phyloP scores from a whole-genome alignment of 2,113 vertebrate species.

The Nannobrachium achirus region DNA sequence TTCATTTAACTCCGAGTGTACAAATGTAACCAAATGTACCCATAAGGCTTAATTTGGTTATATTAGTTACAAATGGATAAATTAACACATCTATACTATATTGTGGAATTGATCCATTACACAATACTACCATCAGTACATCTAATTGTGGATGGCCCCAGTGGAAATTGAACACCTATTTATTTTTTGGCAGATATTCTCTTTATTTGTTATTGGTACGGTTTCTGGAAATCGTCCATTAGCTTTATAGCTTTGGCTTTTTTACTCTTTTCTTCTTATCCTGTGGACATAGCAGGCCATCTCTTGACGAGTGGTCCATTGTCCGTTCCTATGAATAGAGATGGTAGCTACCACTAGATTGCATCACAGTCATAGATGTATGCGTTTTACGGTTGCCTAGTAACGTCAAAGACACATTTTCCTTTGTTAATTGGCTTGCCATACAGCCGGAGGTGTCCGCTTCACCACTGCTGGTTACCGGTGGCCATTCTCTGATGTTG shows the following conservation, averaged over 20 bases:
- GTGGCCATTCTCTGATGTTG: not conserved
- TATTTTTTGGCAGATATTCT: not conserved
- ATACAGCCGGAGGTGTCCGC: conserved; percentile 39
- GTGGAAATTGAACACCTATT: too few relatives aligned
- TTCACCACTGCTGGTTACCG: conserved; percentile 24
- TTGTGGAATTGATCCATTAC: too few relatives aligned
- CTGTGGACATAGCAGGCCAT: conserved; percentile 52
- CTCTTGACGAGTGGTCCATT: conserved; percentile 68
- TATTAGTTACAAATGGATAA: too few relatives aligned
- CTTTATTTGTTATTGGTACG: conserved; percentile 23
- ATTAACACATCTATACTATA: too few relatives aligned
- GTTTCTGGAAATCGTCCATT: conserved; percentile 38
- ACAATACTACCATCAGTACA: too few relatives aligned
- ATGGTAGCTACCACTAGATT: conserved; percentile 48
- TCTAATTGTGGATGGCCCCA: too few relatives aligned
- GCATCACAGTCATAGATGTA: conserved; percentile 64
- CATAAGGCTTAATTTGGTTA: too few relatives aligned
- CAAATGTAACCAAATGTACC: too few relatives aligned
- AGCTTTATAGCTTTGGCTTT: conserved; percentile 36
- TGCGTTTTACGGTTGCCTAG: conserved; percentile 61
- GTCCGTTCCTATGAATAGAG: conserved; percentile 66
- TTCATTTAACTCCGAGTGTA: too few relatives aligned
- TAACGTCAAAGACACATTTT: conserved; percentile 57
- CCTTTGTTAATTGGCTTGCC: conserved; percentile 73
- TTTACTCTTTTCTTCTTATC: conserved; percentile 32